phyloP scores from a whole-genome alignment of 2,113 vertebrate genomes.

The Cyphomyrus plagiostoma region DNA sequence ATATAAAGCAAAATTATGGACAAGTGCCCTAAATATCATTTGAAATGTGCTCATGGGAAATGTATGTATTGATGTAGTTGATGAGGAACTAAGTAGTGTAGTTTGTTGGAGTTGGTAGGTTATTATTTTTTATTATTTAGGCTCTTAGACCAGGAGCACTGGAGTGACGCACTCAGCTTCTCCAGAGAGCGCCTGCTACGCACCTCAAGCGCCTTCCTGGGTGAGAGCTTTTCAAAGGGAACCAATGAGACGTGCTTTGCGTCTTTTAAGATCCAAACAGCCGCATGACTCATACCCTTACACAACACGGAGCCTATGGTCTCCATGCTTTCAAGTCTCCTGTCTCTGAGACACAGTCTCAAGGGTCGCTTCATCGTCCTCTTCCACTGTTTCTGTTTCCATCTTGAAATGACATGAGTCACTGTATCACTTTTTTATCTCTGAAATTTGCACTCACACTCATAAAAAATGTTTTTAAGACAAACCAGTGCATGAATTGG shows the following conservation, averaged over 20 bases:
- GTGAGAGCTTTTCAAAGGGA: slow-evolving; percentile 28
- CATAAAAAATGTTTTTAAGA: slow-evolving; percentile 28
- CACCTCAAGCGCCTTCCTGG: slow-evolving; percentile 7
- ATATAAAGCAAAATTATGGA: not conserved
- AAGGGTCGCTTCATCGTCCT: slow-evolving; percentile 56
- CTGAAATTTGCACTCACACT: slow-evolving; percentile 45
- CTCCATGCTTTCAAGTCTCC: slow-evolving; percentile 24
- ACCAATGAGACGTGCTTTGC: slow-evolving; percentile 55
- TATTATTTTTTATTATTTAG: slow-evolving; percentile 1
- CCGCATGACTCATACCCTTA: slow-evolving; percentile 60
- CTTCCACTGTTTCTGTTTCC: slow-evolving; percentile 57
- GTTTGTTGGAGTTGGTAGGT: not conserved
- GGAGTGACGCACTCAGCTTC: not conserved
- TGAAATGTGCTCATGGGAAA: not conserved
- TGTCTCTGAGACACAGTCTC: slow-evolving; percentile 46
- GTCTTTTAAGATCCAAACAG: slow-evolving; percentile 55
- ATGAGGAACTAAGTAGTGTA: not conserved
- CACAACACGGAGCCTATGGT: slow-evolving; percentile 55
- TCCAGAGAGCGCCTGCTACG: not conserved
- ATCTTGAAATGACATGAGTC: slow-evolving; percentile 60
- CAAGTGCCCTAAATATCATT: not conserved
- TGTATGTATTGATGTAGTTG: not conserved
- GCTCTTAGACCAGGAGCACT: not conserved
- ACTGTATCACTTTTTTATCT: slow-evolving; percentile 40
- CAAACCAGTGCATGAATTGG: not conserved